Percentiles rank a stretch among this genome's conserved stretches.
Conservation (phyloP, 2,797 vertebrate genomes). For the Lagodon rhomboides region DNA sequence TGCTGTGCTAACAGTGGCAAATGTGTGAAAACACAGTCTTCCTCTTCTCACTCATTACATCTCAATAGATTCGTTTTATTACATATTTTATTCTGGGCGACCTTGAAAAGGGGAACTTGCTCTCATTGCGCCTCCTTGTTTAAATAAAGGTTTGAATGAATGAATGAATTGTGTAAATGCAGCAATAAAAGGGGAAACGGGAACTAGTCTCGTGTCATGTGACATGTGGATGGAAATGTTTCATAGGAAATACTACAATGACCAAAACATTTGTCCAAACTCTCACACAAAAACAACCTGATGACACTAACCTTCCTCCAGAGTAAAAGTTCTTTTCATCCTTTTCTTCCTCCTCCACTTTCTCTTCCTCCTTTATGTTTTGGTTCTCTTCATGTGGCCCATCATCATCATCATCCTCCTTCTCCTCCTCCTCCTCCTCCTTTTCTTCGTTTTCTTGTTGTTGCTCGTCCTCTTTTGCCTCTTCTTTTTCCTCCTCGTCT, state of each 20-base stretch:
- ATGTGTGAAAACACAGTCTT: too few relatives aligned
- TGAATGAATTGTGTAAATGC: too few relatives aligned
- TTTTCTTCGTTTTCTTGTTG: slow-evolving; percentile 42
- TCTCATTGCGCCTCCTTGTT: too few relatives aligned
- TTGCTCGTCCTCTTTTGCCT: slow-evolving; percentile 74
- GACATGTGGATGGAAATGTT: too few relatives aligned
- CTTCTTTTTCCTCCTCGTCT: slow-evolving; percentile 71
- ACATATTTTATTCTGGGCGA: too few relatives aligned
- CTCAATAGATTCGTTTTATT: too few relatives aligned
- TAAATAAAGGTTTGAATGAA: too few relatives aligned
- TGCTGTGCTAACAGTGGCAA: too few relatives aligned
- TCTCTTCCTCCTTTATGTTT: slow-evolving; percentile 30
- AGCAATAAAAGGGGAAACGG: too few relatives aligned
- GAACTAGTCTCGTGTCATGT: too few relatives aligned
- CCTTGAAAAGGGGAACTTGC: too few relatives aligned
- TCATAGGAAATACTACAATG: neutral
- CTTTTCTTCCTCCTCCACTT: slow-evolving; percentile 45
- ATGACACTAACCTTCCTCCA: slow-evolving; percentile 73
- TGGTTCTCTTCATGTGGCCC: slow-evolving; percentile 54
- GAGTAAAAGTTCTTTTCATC: slow-evolving; percentile 60
- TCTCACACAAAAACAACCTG: neutral
- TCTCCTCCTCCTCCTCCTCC: slow-evolving; percentile 77
- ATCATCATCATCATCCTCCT: slow-evolving; percentile 53
- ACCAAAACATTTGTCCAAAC: neutral
- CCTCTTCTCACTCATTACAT: too few relatives aligned